A percentile compares a stretch with the other conserved stretches of the same genome.
phyloP scores from a whole-genome alignment of 2,113 vertebrate genomes.

The Syrrhaptes paradoxus region DNA sequence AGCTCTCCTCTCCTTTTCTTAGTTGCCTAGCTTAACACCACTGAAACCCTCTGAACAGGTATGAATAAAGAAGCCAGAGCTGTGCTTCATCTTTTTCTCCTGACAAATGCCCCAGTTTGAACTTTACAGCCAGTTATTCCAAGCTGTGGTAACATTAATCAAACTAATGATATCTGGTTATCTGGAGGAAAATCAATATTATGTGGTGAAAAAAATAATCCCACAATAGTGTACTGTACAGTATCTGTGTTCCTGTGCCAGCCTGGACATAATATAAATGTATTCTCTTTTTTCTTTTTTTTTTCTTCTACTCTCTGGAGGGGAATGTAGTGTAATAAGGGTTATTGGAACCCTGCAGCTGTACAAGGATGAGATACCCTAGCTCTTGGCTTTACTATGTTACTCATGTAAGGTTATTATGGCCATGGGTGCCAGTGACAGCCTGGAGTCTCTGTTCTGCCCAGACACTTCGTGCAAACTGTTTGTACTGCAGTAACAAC shows the following conservation, averaged over 20 bases:
- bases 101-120: conserved; percentile 24
- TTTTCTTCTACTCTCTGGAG: not conserved
- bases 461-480: not conserved
- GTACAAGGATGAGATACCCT: conserved; percentile 25
- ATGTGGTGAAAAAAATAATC: not conserved
- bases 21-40: not conserved
- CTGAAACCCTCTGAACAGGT: not conserved
- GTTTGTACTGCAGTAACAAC: conserved; percentile 8
- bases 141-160: conserved; percentile 42
- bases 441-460: not conserved
- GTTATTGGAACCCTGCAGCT: not conserved
- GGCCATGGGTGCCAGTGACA: not conserved
- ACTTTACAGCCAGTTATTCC: conserved; percentile 22
- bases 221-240: not conserved
- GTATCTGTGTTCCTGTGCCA: not conserved
- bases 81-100: not conserved
- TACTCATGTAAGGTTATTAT: conserved; percentile 8
- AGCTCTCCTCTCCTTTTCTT: not conserved
- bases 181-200: conserved; percentile 50
- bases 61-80: not conserved
- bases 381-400: not conserved
- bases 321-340: not conserved
- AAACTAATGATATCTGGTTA: conserved; percentile 55
- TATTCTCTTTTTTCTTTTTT: not conserved
- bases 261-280: not conserved